A percentile compares a stretch with the other conserved stretches of the same genome.
These are phyloP conservation scores for Rhinolophus sinicus DNA, from an alignment of 2,113 vertebrate species.

Conservation along the genomic window DNA sequence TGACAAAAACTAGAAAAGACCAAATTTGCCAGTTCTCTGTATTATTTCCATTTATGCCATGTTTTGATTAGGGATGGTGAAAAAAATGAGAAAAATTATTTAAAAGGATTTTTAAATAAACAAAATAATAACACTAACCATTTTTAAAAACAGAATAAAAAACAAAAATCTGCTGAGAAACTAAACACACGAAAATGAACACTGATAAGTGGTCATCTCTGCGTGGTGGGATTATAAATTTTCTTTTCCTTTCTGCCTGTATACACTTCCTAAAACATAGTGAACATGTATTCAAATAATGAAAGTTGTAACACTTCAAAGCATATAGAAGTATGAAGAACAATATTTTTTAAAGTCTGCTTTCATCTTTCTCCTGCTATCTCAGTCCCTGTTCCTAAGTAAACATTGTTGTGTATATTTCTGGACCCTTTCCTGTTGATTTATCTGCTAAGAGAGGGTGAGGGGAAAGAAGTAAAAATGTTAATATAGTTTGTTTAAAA, in stretches of 20 bases:
- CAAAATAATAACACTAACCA: not conserved
- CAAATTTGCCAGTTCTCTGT: not conserved
- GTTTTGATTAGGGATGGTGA: not conserved
- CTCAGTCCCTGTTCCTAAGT: not conserved
- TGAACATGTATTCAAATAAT: not conserved
- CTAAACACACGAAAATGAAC: not conserved
- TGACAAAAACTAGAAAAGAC: conserved; percentile 19
- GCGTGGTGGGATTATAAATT: not conserved
- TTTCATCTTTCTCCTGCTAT: not conserved
- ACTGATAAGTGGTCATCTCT: not conserved
- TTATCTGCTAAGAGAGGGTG: not conserved
- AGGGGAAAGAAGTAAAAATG: not conserved
- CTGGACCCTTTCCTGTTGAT: not conserved
- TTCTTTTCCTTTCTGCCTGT: not conserved
- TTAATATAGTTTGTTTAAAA: not conserved
- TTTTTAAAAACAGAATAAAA: not conserved
- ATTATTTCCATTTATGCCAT: not conserved
- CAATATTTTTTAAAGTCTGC: not conserved
- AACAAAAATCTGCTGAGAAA: not conserved
- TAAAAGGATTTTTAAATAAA: not conserved
- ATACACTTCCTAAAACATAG: not conserved
- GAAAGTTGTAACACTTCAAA: not conserved
- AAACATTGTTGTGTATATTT: not conserved
- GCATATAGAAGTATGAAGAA: not conserved
- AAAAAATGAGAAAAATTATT: not conserved